Percentiles rank a stretch among this genome's conserved stretches.
phyloP scores from a whole-genome alignment of 2,113 vertebrate species.

The Procavia capensis region DNA sequence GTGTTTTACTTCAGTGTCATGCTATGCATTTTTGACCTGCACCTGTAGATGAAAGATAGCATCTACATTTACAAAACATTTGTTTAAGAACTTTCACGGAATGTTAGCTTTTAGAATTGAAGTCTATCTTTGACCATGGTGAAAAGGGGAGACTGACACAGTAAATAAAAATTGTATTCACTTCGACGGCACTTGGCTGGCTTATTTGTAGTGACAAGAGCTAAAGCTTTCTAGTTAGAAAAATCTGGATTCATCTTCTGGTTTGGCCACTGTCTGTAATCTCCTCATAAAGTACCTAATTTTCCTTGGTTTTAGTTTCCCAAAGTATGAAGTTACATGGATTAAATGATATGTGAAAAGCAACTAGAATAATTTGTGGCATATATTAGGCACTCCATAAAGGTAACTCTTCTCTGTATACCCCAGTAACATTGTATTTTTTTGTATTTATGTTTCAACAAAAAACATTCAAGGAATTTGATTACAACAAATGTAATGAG shows the following conservation, averaged over 20 bases:
- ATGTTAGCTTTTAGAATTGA: conserved; percentile 31
- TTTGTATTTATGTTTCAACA: conserved; percentile 11
- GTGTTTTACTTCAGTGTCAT: background rate
- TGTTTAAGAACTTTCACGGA: background rate
- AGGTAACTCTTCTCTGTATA: background rate
- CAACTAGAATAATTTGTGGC: background rate
- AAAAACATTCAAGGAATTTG: background rate
- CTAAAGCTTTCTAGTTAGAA: background rate
- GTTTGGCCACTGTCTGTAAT: background rate
- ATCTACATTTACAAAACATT: background rate
- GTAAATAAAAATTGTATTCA: conserved; percentile 2
- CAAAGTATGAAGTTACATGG: background rate
- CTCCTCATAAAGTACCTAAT: conserved; percentile 3
- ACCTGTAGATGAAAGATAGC: background rate
- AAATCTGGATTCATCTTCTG: background rate
- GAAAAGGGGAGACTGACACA: background rate
- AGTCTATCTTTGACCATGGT: background rate
- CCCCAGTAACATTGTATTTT: background rate
- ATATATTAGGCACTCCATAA: background rate
- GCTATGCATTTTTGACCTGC: background rate
- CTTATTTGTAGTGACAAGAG: background rate
- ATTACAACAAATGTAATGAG: background rate
- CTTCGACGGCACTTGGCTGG: no score
- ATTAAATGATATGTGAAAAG: conserved; percentile 41
- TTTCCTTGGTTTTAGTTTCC: background rate